Base-by-base conservation (phyloP, 2,797 vertebrate species). In the Malurus leucopterus region DNA sequence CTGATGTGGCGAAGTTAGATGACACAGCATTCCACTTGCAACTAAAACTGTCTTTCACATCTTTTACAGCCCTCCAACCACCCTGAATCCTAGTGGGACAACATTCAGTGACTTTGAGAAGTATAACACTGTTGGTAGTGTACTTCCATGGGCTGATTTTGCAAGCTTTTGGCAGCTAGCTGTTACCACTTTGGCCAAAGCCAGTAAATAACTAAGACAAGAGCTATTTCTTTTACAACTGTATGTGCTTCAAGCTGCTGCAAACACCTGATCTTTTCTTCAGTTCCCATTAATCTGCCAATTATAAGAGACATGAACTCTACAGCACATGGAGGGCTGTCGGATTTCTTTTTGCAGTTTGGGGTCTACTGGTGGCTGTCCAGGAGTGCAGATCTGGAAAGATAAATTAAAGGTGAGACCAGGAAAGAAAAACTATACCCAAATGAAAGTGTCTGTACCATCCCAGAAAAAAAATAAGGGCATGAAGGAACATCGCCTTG, bases 11-110 rank as follows among this genome's bases (percentile, higher is more conserved):
- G 21, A 87, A 71, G 62, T 58, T 36, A 54, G 54, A 62, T 2
- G 4, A 30, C 15, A 26, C n/a, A 83, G 26, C 20, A 44, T 1
- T 3, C 3, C 0, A 0, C 24, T 72, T 40, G 47, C 51, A 62
- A 54, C 17, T 54, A 77, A 77, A 89, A 15, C 7, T 41, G 21
- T 51, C 29, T 30, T 69, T 58, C 32, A 51, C 10, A 51, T 23
- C 7, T 26, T 46, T 71, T 74, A 58, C 30, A 85, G 22, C 13
- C n/a, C 38, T 64, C 53, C 40, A 80, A 19, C 24, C 29, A 21
- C 59, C 19, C 55, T 75, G 44, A 59, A 55, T 63, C 44, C 55
- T 50, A 16, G 11, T 26, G 59, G 67, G 22, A 65, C 32, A 55
- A 58, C 9, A 19, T 8, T 75, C 55, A 38, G 11, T 15, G 65